Evolutionary conservation across 2,797 vertebrate species (phyloP).

Genomic region (Thunnus albacares): DNA sequence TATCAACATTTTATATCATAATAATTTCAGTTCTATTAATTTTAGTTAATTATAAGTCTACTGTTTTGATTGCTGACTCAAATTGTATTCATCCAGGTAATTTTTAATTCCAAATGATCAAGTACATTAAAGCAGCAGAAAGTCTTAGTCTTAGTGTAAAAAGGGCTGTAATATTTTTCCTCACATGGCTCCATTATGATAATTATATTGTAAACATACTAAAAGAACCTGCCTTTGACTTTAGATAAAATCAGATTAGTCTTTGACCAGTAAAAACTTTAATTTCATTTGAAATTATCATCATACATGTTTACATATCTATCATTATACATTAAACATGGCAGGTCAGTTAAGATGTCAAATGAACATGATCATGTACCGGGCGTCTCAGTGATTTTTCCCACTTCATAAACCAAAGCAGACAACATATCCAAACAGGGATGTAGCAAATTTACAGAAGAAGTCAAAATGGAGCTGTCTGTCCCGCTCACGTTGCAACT

Average conservation of each 20-base stretch:
- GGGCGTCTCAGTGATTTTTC: neutral
- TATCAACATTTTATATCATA: too few species aligned
- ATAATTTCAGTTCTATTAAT: neutral
- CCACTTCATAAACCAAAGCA: neutral
- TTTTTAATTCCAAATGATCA: neutral
- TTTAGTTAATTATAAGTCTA: neutral
- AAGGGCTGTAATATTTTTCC: neutral
- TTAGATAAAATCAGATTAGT: neutral
- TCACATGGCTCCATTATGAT: neutral
- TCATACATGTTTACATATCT: too few species aligned
- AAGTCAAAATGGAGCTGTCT: constrained; percentile 8
- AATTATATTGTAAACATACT: neutral
- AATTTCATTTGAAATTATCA: neutral
- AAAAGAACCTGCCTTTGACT: neutral
- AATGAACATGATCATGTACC: neutral
- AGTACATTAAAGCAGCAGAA: neutral
- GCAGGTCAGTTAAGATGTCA: neutral
- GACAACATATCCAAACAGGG: neutral
- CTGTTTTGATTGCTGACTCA: neutral
- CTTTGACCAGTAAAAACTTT: neutral
- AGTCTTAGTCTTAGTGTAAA: neutral
- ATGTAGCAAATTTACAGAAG: neutral
- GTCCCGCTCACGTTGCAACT: constrained; percentile 79
- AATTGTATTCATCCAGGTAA: neutral
- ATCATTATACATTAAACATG: neutral